These are phyloP conservation scores for Catharus minimus DNA, from an alignment of 2,113 vertebrate genomes.

Conservation along the genomic window DNA sequence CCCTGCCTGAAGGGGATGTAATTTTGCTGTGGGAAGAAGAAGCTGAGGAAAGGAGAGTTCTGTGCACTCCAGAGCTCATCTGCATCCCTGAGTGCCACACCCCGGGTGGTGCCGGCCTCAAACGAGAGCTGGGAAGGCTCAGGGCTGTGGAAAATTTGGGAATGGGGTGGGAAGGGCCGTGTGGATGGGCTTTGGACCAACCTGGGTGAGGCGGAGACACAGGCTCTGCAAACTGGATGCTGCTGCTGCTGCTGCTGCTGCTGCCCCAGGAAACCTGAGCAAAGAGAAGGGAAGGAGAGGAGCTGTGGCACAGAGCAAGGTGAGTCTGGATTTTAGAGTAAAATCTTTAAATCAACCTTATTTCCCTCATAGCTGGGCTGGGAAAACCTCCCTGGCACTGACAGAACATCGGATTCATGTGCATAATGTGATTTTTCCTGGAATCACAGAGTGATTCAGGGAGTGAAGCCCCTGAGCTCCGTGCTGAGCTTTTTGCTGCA, in stretches of 20 bases:
- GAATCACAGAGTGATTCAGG: neutral
- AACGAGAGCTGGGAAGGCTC: slow-evolving; percentile 9
- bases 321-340: slow-evolving; percentile 50
- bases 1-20: neutral
- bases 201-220: slow-evolving; percentile 77
- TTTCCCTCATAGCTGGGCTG: neutral
- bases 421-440: neutral
- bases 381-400: neutral
- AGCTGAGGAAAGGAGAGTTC: neutral
- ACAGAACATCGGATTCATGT: fast-evolving
- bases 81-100: slow-evolving; percentile 65
- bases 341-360: neutral
- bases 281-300: slow-evolving; percentile 7
- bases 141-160: slow-evolving; percentile 5
- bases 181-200: slow-evolving; percentile 72
- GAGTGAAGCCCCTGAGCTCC: neutral
- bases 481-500: neutral
- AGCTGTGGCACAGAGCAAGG: slow-evolving; percentile 8
- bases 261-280: slow-evolving; percentile 77
- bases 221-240: slow-evolving; percentile 70
- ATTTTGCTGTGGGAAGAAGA: neutral
- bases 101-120: slow-evolving; percentile 46
- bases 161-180: neutral
- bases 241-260: slow-evolving; percentile 3
- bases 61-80: neutral